Evolutionary conservation across 92 coral and sea anemone genomes (phyloP).

Genomic region (Actinernus sp.): DNA sequence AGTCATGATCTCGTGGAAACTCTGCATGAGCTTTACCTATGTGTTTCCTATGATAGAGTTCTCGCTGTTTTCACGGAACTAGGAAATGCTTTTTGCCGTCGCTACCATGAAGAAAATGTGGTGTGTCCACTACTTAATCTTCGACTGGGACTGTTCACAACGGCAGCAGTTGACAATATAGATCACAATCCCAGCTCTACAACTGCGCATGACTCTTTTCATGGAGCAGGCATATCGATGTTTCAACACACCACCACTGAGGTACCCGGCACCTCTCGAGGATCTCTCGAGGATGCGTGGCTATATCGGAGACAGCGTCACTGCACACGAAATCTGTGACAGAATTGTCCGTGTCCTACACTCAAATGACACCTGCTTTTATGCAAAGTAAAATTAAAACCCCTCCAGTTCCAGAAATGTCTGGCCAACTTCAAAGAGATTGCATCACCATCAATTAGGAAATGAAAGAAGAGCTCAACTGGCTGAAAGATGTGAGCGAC

Average conservation of each 20-base stretch:
- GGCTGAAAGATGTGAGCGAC: too few species aligned
- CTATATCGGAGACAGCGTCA: too few species aligned
- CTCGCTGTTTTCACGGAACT: slow-evolving; percentile 65
- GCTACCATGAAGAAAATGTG: slow-evolving; percentile 48
- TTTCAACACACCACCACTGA: slow-evolving; percentile 57
- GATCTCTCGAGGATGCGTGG: too few species aligned
- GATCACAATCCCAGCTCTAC: slow-evolving; percentile 75
- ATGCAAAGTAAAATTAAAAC: too few species aligned
- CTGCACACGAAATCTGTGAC: too few species aligned
- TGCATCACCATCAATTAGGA: too few species aligned
- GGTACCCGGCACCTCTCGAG: slow-evolving; percentile 54
- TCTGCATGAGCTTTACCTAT: slow-evolving; percentile 29
- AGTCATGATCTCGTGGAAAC: slow-evolving; percentile 44
- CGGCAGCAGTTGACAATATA: slow-evolving; percentile 70
- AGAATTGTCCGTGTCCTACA: too few species aligned
- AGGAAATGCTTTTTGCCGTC: slow-evolving; percentile 67
- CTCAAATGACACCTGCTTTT: too few species aligned
- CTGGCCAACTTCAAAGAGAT: too few species aligned
- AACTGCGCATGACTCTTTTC: slow-evolving; percentile 62
- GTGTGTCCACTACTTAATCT: slow-evolving; percentile 71
- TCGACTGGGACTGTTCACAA: slow-evolving; percentile 46
- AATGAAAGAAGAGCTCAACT: too few species aligned
- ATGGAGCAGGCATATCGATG: slow-evolving; percentile 65
- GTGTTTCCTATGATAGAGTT: slow-evolving; percentile 61
- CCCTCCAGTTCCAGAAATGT: too few species aligned